These are phyloP conservation scores for Kryptolebias ocellatus DNA, from an alignment of 2,797 vertebrate species.

Conservation along the genomic window DNA sequence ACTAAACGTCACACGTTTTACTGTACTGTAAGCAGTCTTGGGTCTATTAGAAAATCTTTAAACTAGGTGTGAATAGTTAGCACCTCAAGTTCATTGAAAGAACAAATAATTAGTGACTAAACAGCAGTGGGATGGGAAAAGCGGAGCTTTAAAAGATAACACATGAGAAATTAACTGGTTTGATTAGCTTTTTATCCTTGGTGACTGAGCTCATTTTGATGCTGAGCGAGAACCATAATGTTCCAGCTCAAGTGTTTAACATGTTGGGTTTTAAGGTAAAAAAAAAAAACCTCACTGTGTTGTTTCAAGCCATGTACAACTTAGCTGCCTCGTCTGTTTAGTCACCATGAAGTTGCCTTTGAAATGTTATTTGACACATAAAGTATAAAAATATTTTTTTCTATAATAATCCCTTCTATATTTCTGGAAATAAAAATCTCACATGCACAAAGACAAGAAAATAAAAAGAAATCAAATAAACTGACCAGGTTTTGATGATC, in stretches of 20 bases:
- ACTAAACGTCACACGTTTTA: too few relatives aligned
- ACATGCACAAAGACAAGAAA: conserved; percentile 1
- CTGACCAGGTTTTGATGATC: conserved; percentile 38
- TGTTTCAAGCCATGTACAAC: conserved; percentile 61
- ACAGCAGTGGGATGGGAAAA: conserved; percentile 17
- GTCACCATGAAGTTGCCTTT: conserved; percentile 55
- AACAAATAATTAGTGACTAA: conserved; percentile 25
- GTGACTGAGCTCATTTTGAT: background rate
- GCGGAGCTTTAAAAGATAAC: background rate
- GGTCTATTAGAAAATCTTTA: too few relatives aligned
- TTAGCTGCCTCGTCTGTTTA: conserved; percentile 73
- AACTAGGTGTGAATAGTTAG: conserved; percentile 28
- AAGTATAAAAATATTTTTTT: conserved; percentile 63
- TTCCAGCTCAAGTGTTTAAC: background rate
- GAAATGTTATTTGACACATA: conserved; percentile 53
- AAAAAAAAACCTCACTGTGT: background rate
- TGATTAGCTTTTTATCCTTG: too few relatives aligned
- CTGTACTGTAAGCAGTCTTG: too few relatives aligned
- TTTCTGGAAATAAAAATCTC: conserved; percentile 30
- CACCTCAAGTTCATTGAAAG: conserved; percentile 30
- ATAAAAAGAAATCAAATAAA: conserved; percentile 10
- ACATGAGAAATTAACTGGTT: too few relatives aligned
- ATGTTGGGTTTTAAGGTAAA: background rate
- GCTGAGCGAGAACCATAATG: background rate
- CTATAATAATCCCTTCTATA: conserved; percentile 46